phyloP scores from a whole-genome alignment of 2,888 invertebrate genomes.

The Boloria euphrosyne region DNA sequence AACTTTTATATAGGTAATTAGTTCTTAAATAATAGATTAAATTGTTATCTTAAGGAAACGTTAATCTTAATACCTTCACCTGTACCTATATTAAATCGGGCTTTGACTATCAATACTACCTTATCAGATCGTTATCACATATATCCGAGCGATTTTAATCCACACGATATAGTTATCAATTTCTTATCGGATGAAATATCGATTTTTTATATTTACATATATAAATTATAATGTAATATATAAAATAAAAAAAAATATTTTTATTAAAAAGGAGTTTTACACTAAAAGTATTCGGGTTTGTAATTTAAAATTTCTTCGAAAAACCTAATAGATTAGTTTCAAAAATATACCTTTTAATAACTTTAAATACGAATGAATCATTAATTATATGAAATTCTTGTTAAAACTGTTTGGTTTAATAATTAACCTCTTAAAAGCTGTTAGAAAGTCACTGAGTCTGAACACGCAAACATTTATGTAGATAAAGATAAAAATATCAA shows the following conservation, averaged over 20 bases:
- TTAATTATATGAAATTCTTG: too few species aligned
- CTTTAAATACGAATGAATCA: too few species aligned
- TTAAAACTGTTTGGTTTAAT: too few species aligned
- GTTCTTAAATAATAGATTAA: slow-evolving; percentile 6
- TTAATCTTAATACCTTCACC: slow-evolving; percentile 14
- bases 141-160: slow-evolving; percentile 66
- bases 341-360: too few species aligned
- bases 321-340: too few species aligned
- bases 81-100: slow-evolving; percentile 38
- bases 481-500: too few species aligned
- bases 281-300: too few species aligned
- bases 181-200: slow-evolving; percentile 37
- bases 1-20: background rate
- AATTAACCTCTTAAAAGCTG: too few species aligned
- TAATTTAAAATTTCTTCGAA: too few species aligned
- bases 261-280: background rate
- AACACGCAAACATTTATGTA: too few species aligned
- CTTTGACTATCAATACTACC: slow-evolving; percentile 46
- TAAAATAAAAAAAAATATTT: background rate
- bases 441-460: too few species aligned
- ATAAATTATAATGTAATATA: slow-evolving; percentile 2
- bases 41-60: slow-evolving; percentile 5
- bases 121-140: slow-evolving; percentile 66
- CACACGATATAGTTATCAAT: slow-evolving; percentile 54
- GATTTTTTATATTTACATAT: slow-evolving; percentile 16